Percentiles rank a stretch among this genome's conserved stretches.
These are phyloP conservation scores for Kryptopterus vitreolus DNA, from an alignment of 2,797 vertebrate species.

Conservation along the genomic window DNA sequence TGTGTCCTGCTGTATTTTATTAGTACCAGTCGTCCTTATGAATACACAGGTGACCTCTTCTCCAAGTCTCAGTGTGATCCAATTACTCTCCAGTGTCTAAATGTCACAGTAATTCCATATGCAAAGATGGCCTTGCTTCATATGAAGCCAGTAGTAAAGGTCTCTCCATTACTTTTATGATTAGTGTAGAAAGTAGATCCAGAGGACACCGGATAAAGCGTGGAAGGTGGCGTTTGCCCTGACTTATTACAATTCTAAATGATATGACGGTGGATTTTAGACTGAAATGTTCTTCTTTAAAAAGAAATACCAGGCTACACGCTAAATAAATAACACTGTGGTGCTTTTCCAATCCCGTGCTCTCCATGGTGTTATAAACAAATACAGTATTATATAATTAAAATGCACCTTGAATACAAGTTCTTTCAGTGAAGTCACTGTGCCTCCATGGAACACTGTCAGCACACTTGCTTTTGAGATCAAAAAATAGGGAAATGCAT, in stretches of 20 bases:
- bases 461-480: neutral
- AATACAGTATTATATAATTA: neutral
- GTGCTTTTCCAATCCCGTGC: too few relatives aligned
- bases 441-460: neutral
- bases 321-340: neutral
- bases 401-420: neutral
- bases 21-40: neutral
- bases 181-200: constrained; percentile 6
- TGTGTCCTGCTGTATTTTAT: neutral
- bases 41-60: constrained; percentile 21
- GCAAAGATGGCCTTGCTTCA: constrained; percentile 27
- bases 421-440: neutral
- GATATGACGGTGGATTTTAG: neutral
- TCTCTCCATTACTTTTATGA: constrained; percentile 9
- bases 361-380: neutral
- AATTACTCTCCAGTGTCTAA: constrained; percentile 34
- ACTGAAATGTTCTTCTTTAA: neutral
- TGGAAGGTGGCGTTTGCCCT: neutral
- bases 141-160: constrained; percentile 1
- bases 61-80: constrained; percentile 32
- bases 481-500: neutral
- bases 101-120: constrained; percentile 40
- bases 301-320: too few relatives aligned
- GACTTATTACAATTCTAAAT: constrained; percentile 9
- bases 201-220: neutral